Conservation (phyloP, 2,113 vertebrate species). For the Rhegmatorhina hoffmannsi region DNA sequence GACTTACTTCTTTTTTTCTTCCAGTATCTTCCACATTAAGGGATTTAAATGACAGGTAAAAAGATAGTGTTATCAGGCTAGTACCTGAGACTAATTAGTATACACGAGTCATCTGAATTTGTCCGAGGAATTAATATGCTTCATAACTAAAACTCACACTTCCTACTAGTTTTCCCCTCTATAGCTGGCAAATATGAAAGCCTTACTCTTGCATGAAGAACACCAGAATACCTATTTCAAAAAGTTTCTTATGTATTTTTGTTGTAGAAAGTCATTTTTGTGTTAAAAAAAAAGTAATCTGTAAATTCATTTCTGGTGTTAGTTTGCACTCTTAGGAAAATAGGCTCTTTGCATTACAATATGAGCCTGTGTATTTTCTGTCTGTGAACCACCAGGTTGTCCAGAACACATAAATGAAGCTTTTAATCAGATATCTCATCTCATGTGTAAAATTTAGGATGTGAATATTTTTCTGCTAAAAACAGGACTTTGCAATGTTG, state of each 20-base stretch:
- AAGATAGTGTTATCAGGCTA: neutral
- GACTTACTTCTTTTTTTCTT: neutral
- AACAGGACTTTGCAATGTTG: neutral
- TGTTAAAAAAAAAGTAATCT: neutral
- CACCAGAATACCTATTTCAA: neutral
- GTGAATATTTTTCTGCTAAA: neutral
- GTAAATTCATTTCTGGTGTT: neutral
- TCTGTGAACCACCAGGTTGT: neutral
- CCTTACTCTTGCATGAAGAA: neutral
- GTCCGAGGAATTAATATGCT: neutral
- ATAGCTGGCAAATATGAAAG: neutral
- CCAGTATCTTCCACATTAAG: neutral
- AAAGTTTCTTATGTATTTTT: neutral
- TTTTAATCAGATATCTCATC: neutral
- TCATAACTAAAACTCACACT: neutral
- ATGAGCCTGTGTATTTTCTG: neutral
- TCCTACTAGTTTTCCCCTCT: neutral
- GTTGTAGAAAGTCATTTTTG: neutral
- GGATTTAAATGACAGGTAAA: neutral
- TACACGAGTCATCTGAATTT: neutral
- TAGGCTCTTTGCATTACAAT: neutral
- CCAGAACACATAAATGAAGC: neutral
- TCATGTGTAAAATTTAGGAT: rapidly evolving
- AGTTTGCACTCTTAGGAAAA: rapidly evolving
- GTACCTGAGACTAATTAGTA: neutral